Evolutionary conservation across 2,888 invertebrate species (phyloP).

Genomic region (Tridacna crocea): DNA sequence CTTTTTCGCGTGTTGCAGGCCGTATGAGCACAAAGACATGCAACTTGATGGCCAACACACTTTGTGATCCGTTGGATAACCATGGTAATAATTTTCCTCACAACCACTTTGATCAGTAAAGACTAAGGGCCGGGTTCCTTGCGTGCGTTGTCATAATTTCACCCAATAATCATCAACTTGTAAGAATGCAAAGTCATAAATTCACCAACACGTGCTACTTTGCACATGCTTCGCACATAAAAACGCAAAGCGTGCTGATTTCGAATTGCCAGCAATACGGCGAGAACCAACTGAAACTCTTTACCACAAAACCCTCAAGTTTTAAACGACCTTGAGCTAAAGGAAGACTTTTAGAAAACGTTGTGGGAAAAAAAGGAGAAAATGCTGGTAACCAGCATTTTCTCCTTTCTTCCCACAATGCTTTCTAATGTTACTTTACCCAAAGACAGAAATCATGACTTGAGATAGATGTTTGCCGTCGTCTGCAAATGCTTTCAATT

Average conservation of each 20-base stretch:
- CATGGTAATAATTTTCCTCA: no score
- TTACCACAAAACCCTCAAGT: neutral
- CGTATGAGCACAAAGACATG: no score
- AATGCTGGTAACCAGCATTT: neutral
- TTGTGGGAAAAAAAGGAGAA: neutral
- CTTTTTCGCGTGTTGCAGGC: no score
- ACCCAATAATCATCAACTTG: neutral
- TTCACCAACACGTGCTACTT: neutral
- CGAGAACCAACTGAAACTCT: neutral
- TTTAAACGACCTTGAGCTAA: neutral
- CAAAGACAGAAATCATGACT: neutral
- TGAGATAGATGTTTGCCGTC: no score
- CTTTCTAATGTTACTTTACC: neutral
- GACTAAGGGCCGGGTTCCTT: neutral
- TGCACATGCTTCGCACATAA: neutral
- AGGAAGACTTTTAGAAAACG: neutral
- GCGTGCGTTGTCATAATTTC: neutral
- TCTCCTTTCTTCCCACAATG: neutral
- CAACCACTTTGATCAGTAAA: no score
- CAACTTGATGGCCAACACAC: no score
- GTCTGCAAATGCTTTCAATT: no score
- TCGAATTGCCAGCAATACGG: neutral
- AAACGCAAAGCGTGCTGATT: neutral
- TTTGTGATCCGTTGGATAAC: no score
- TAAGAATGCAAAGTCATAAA: neutral